Base-by-base conservation (phyloP, 2,888 invertebrate genomes). In the Brachyptera risi region DNA sequence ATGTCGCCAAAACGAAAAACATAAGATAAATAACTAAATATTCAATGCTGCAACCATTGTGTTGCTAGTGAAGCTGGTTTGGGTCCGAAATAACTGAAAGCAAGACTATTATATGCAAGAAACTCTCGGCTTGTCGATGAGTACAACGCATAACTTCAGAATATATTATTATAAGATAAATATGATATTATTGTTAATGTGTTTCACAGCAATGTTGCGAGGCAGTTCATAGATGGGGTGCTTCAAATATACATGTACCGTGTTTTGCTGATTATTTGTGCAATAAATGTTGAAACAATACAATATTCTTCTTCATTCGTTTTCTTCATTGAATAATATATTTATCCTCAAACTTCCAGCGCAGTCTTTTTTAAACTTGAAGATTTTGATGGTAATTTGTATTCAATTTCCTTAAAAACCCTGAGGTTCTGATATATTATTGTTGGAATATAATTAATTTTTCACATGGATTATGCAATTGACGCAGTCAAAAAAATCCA, bases 71-170 rank as follows among this genome's bases (percentile, higher is more conserved):
- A 67, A 69, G 70, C 70, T 70, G 70, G 70, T 70, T 65, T 69
- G 70, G 70, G 70, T 68, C 70, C 70, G 70, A 70, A 68, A 63
- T 47, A 31, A n/a, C n/a, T n/a, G n/a, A n/a, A n/a, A n/a, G n/a
- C n/a, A n/a, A n/a, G n/a, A n/a, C n/a, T n/a, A n/a, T n/a, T n/a
- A n/a, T n/a, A n/a, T n/a, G n/a, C n/a, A n/a, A n/a, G n/a, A n/a
- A n/a, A n/a, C n/a, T n/a, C n/a, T n/a, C n/a, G n/a, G n/a, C n/a
- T n/a, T n/a, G n/a, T n/a, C n/a, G n/a, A n/a, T n/a, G n/a, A n/a
- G n/a, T n/a, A n/a, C n/a, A n/a, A n/a, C n/a, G n/a, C n/a, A n/a
- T n/a, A n/a, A n/a, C n/a, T 31, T 31, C 31, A 31, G 5, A 31
- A 31, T 7, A 31, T 31, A 31, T 11, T 31, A 31, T 31, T 31